phyloP scores from a whole-genome alignment of 2,888 invertebrate species.

The Linyphia triangularis region DNA sequence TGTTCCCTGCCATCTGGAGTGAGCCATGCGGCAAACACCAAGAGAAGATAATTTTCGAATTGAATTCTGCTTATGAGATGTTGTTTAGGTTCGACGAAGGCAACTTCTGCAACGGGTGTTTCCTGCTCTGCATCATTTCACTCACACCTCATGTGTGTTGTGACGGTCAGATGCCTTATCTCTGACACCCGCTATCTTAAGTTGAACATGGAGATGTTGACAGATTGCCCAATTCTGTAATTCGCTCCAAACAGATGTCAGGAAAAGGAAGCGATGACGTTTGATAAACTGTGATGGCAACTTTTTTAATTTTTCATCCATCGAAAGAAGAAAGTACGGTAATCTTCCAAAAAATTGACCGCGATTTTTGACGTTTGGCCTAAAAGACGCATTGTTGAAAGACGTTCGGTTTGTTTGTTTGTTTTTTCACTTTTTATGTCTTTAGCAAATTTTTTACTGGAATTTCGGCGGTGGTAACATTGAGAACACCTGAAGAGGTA shows the following conservation, averaged over 20 bases:
- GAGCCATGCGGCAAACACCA: not conserved
- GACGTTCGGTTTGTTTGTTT: too few species aligned
- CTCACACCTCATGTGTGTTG: not conserved
- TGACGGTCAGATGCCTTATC: not conserved
- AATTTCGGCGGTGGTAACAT: too few species aligned
- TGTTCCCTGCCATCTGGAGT: too few species aligned
- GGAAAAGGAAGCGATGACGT: not conserved
- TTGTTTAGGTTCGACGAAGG: not conserved
- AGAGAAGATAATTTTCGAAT: not conserved
- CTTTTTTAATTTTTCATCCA: too few species aligned
- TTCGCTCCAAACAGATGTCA: conserved; percentile 17
- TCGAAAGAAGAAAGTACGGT: too few species aligned
- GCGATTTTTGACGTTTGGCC: too few species aligned
- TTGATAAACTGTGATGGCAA: too few species aligned
- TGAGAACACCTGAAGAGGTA: too few species aligned
- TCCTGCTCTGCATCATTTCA: conserved; percentile 8
- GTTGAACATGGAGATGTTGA: not conserved
- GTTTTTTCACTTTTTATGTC: too few species aligned
- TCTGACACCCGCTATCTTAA: conserved; percentile 14
- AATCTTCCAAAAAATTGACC: too few species aligned
- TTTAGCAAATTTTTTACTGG: too few species aligned
- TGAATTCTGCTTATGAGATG: not conserved
- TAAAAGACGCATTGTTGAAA: too few species aligned
- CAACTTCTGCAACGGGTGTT: not conserved
- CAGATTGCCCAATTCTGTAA: not conserved